These are phyloP conservation scores for Lepus americanus DNA, from an alignment of 2,113 vertebrate genomes.

Conservation along the genomic window DNA sequence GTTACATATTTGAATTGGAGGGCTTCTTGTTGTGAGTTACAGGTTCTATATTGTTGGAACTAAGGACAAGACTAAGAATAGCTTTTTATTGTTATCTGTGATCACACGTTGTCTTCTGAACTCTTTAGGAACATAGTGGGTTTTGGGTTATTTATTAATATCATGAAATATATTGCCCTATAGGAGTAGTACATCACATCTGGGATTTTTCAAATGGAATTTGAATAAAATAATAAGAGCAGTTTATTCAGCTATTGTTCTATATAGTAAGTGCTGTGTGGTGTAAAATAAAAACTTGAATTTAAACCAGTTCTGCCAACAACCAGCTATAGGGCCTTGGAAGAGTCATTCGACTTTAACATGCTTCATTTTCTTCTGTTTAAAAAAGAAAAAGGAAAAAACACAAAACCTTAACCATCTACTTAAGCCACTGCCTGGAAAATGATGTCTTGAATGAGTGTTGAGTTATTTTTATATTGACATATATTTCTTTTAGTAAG, in stretches of 20 bases:
- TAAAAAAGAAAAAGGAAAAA: background rate
- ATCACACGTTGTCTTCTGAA: constrained; percentile 67
- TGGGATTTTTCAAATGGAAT: constrained; percentile 60
- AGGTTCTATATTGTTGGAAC: constrained; percentile 54
- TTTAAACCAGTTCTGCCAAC: background rate
- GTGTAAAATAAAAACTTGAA: background rate
- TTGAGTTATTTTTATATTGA: constrained; percentile 48
- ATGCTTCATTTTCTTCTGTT: too few relatives aligned
- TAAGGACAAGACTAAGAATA: constrained; percentile 33
- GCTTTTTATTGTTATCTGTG: constrained; percentile 76
- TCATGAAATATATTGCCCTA: background rate
- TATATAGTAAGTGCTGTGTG: background rate
- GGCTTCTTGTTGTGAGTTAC: too few relatives aligned
- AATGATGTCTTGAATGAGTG: constrained; percentile 52
- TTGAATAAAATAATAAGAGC: background rate
- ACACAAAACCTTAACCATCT: too few relatives aligned
- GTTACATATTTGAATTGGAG: background rate
- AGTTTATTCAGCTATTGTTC: constrained; percentile 21
- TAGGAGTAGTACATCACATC: background rate
- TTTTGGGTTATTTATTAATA: constrained; percentile 58
- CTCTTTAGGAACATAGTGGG: background rate
- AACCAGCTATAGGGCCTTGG: background rate
- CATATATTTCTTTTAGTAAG: constrained; percentile 16
- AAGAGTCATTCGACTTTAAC: too few relatives aligned
- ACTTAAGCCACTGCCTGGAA: background rate